phyloP scores from a whole-genome alignment of 2,113 vertebrate genomes.

The Alosa alosa region DNA sequence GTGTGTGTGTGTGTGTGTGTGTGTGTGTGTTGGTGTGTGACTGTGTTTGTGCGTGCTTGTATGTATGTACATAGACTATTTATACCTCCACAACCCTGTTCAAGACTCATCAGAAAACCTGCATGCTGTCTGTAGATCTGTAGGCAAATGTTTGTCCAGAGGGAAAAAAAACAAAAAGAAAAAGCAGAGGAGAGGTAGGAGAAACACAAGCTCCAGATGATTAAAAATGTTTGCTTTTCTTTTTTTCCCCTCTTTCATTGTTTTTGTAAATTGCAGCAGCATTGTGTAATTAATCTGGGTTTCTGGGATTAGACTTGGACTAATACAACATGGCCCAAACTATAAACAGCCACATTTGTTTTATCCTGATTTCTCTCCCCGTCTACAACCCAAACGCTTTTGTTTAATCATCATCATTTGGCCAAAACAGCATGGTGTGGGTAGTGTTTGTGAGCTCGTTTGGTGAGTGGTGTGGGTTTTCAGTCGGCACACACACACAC shows the following conservation, averaged over 20 bases:
- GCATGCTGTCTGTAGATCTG: slow-evolving; percentile 52
- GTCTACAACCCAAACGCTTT: not conserved
- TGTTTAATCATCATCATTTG: not conserved
- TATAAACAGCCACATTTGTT: slow-evolving; percentile 4
- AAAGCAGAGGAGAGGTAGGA: not conserved
- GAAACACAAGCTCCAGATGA: slow-evolving; percentile 2
- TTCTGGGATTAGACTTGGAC: not conserved
- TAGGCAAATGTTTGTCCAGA: slow-evolving; percentile 31
- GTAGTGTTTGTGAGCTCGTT: not conserved
- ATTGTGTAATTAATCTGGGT: slow-evolving; percentile 7
- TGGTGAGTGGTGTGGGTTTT: not conserved
- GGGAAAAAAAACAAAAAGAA: not conserved
- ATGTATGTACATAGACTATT: slow-evolving; percentile 41
- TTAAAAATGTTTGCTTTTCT: not conserved
- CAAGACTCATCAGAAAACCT: slow-evolving; percentile 36
- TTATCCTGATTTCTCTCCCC: not conserved
- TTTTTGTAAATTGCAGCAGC: not conserved
- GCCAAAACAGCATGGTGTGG: not conserved
- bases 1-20: not conserved
- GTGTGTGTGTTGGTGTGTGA: not conserved
- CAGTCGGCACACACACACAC: not conserved
- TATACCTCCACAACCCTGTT: slow-evolving; percentile 5
- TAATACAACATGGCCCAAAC: not conserved
- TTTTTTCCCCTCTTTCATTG: not conserved
- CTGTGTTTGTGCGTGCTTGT: slow-evolving; percentile 13